These are phyloP conservation scores for Euphonia xanthogaster DNA, from an alignment of 2,797 vertebrate species.

Conservation along the genomic window DNA sequence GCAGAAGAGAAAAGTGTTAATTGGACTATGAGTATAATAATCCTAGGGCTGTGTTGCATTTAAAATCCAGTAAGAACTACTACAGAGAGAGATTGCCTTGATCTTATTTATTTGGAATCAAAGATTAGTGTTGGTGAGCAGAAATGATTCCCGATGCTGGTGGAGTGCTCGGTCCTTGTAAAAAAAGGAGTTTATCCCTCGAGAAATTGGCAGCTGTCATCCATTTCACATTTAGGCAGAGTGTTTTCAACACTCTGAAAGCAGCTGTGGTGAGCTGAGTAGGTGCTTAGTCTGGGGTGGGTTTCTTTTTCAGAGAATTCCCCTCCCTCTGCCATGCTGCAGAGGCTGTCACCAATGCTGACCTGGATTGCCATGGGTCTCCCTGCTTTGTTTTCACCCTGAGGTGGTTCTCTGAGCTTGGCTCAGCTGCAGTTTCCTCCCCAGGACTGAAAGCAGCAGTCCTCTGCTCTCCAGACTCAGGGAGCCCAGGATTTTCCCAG, in stretches of 20 bases:
- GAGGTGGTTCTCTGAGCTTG: neutral
- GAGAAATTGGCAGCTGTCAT: neutral
- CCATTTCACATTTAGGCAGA: neutral
- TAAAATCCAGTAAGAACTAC: neutral
- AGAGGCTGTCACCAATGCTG: neutral
- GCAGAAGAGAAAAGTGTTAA: neutral
- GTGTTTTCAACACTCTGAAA: neutral
- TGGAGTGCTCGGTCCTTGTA: neutral
- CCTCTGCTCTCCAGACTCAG: neutral
- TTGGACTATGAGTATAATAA: neutral
- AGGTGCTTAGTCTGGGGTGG: neutral
- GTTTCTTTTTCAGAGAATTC: neutral
- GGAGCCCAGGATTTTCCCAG: neutral
- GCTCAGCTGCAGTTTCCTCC: neutral
- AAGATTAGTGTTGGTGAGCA: neutral
- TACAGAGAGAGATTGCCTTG: neutral
- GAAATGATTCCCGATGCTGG: neutral
- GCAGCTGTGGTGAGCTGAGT: neutral
- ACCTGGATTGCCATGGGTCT: neutral
- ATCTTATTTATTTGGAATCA: neutral
- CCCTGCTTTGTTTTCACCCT: neutral
- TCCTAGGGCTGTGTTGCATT: neutral
- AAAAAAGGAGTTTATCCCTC: neutral
- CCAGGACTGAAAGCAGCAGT: neutral
- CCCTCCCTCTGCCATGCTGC: neutral